Conservation (phyloP, 92 coral and sea anemone species). For the Parazoanthus atlanticus region DNA sequence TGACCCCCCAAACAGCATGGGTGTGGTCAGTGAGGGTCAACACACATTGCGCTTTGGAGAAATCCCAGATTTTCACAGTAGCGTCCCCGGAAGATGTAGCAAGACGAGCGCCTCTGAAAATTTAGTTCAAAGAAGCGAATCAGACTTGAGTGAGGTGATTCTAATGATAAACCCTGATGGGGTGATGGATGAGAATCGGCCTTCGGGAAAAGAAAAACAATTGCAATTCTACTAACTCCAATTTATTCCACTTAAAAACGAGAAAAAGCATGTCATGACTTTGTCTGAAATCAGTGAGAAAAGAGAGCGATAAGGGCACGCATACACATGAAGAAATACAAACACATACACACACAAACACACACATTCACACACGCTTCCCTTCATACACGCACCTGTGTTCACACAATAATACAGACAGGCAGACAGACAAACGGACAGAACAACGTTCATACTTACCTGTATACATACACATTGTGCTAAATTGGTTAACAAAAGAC, state of each 20-base stretch:
- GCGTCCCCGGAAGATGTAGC: slow-evolving; percentile 96
- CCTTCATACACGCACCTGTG: too few species aligned
- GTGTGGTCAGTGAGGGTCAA: slow-evolving; percentile 96
- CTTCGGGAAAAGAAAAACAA: neutral
- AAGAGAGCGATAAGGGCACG: neutral
- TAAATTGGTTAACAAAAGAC: too few species aligned
- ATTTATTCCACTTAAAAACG: neutral
- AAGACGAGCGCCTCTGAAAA: slow-evolving; percentile 90
- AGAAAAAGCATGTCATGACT: neutral
- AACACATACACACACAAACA: too few species aligned
- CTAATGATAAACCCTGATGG: neutral
- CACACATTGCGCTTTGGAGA: slow-evolving; percentile 96
- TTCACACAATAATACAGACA: too few species aligned
- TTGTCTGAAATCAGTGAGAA: too few species aligned
- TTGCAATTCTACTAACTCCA: neutral
- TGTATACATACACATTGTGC: too few species aligned
- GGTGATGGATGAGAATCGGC: neutral
- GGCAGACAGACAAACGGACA: too few species aligned
- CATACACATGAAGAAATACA: neutral
- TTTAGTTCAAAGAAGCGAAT: neutral
- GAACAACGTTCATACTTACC: too few species aligned
- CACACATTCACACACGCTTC: too few species aligned
- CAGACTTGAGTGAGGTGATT: too few species aligned
- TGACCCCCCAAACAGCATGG: slow-evolving; percentile 99
- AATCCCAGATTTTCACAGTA: slow-evolving; percentile 99